Percentiles rank a stretch among this genome's conserved stretches.
phyloP scores from a whole-genome alignment of 2,113 vertebrate species.

The Mormoops blainvillei region DNA sequence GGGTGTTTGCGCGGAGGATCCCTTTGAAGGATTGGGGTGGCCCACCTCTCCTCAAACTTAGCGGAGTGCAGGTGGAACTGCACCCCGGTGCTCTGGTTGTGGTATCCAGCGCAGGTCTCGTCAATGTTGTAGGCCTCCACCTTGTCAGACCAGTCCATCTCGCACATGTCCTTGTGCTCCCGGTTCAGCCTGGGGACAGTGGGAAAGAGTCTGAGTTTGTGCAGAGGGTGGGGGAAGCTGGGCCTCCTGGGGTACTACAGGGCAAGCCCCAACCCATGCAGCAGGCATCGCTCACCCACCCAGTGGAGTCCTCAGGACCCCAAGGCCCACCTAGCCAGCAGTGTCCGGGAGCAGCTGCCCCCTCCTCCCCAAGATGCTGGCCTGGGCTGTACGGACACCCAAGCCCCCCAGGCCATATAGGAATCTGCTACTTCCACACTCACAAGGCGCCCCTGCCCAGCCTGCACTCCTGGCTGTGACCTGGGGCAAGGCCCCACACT shows the following conservation, averaged over 20 bases:
- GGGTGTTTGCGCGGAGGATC: too few species aligned
- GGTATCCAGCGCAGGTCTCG: conserved; percentile 80
- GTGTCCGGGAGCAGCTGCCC: not conserved
- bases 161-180: conserved; percentile 85
- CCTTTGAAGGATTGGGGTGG: not conserved
- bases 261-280: not conserved
- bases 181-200: conserved; percentile 81
- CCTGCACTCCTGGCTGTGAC: not conserved
- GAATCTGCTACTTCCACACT: not conserved
- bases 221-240: not conserved
- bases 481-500: not conserved
- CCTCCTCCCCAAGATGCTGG: not conserved
- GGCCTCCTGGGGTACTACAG: not conserved
- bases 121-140: conserved; percentile 86
- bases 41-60: conserved; percentile 84
- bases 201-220: not conserved
- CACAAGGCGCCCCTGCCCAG: not conserved
- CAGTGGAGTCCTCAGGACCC: not conserved
- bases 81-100: conserved; percentile 82
- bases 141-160: conserved; percentile 93
- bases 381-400: not conserved
- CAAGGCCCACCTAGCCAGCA: not conserved
- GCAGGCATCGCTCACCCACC: not conserved
- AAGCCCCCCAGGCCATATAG: not conserved
- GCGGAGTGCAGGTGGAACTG: conserved; percentile 84